Evolutionary conservation across 2,797 vertebrate species (phyloP), one percentile per base, ranked within the genome.

Genomic region (Sebastes flavidus): DNA sequence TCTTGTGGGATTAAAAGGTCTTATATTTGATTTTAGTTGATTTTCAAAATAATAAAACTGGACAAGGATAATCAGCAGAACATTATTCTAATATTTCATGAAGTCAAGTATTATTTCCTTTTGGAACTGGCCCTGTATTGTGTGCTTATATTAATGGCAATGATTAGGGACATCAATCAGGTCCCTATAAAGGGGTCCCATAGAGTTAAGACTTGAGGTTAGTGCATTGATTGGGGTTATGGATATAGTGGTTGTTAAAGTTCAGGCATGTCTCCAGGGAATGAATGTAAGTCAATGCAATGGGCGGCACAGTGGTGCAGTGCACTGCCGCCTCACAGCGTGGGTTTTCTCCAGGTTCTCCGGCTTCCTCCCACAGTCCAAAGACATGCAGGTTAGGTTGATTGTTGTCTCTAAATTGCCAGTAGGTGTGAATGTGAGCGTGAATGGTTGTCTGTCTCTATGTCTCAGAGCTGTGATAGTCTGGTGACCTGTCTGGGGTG

Each of bases 401-500:
- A 46, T 8, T 18, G 16, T 20, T 8, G 3, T 1, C 7, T 46
- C 42, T 46, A 46, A 46, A 46, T 46, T 46, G 42, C 16, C 16
- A 0, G 1, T 46, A 20, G 3, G 42, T 46, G 16, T 46, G 42
- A 46, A 18, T 46, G 3, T 46, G 42, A 46, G 1, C 0, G 7
- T 4, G 42, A 46, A 46, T 46, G 16, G 42, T 46, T 46, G 42
- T 18, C 42, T 46, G 16, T 46, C 42, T 46, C 1, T 18, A 20
- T 46, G 16, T 20, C 0, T 4, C 42, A 46, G 16, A 0, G 0
- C 42, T 1, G 42, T 1, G 42, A 46, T 20, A 46, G 42, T 46
- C 42, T 42, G 14, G 38, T 0, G 0, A 46, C 38, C 38, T 46
- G 16, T 8, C 16, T 1, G 4, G 14, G 14, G 38, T 46, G 6